phyloP scores from a whole-genome alignment of 2,888 invertebrate species.

The Agrotis ipsilon region DNA sequence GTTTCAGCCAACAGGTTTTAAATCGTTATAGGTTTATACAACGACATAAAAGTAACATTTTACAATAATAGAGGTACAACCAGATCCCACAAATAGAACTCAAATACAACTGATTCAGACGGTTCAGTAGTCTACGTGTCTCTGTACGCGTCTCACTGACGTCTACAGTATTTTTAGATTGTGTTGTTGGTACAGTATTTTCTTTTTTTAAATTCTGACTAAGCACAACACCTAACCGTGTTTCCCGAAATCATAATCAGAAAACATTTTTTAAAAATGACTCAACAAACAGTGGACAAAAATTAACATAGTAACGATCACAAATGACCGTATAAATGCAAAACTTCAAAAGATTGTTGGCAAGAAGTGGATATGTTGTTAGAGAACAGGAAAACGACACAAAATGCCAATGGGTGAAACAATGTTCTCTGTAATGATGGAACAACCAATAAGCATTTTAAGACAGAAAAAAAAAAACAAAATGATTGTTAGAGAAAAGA shows the following conservation, averaged over 20 bases:
- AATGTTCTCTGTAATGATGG: not conserved
- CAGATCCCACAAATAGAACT: constrained; percentile 27
- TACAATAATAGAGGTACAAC: constrained; percentile 16
- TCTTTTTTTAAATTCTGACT: constrained; percentile 46
- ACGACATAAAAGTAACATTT: constrained; percentile 7
- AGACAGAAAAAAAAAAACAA: constrained; percentile 1
- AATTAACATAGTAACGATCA: not conserved
- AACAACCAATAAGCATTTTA: constrained; percentile 5
- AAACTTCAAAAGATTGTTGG: not conserved
- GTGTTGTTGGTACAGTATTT: constrained; percentile 39
- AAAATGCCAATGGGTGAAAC: not conserved
- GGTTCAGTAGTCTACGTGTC: constrained; percentile 43
- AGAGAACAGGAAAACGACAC: not conserved
- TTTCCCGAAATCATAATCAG: constrained; percentile 4
- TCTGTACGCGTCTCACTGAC: constrained; percentile 54
- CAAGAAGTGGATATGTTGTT: not conserved
- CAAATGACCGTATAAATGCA: not conserved
- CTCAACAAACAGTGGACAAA: not conserved
- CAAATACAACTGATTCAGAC: constrained; percentile 46
- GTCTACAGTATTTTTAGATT: constrained; percentile 61
- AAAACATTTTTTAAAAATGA: constrained; percentile 2
- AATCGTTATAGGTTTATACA: not conserved
- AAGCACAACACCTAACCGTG: constrained; percentile 15
- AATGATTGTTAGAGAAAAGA: not conserved
- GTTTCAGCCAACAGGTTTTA: not conserved